These are phyloP conservation scores for Macrocentrus cingulum DNA, from an alignment of 1,140 invertebrate species.

Conservation along the genomic window DNA sequence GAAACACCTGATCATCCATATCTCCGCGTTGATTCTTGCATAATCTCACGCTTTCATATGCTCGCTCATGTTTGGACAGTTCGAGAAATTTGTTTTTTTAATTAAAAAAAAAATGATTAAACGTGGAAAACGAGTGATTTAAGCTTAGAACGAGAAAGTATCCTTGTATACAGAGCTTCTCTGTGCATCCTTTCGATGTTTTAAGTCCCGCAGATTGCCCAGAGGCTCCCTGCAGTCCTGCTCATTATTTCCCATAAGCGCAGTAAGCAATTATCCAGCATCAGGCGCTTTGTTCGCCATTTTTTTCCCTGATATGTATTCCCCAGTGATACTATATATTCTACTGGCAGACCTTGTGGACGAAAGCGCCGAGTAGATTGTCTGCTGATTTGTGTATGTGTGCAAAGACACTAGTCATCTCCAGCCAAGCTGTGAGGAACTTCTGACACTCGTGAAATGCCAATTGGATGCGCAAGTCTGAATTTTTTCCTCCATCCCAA, in stretches of 20 bases:
- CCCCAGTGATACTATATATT: too few relatives aligned
- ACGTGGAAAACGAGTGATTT: not conserved
- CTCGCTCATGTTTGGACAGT: not conserved
- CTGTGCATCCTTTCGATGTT: constrained; percentile 7
- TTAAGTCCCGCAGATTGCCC: too few relatives aligned
- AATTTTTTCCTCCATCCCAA: constrained; percentile 1
- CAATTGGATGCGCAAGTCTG: constrained; percentile 7
- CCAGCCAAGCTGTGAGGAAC: not conserved
- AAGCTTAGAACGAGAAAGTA: not conserved
- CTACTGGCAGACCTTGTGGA: too few relatives aligned
- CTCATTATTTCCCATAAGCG: constrained; percentile 30
- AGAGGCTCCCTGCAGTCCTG: too few relatives aligned
- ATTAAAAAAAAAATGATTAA: not conserved
- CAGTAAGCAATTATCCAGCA: constrained; percentile 26
- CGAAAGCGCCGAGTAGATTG: too few relatives aligned
- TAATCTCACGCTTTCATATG: constrained; percentile 9
- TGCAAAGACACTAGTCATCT: constrained; percentile 4
- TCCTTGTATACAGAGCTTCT: constrained; percentile 11
- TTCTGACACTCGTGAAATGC: constrained; percentile 13
- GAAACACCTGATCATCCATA: not conserved
- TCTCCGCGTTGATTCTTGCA: not conserved
- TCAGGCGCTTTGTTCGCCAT: constrained; percentile 27
- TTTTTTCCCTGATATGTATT: constrained; percentile 11
- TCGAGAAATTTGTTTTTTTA: not conserved
- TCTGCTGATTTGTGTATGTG: too few relatives aligned